Base-by-base conservation (phyloP, 2,113 vertebrate species). In the Seriola rivoliana region DNA sequence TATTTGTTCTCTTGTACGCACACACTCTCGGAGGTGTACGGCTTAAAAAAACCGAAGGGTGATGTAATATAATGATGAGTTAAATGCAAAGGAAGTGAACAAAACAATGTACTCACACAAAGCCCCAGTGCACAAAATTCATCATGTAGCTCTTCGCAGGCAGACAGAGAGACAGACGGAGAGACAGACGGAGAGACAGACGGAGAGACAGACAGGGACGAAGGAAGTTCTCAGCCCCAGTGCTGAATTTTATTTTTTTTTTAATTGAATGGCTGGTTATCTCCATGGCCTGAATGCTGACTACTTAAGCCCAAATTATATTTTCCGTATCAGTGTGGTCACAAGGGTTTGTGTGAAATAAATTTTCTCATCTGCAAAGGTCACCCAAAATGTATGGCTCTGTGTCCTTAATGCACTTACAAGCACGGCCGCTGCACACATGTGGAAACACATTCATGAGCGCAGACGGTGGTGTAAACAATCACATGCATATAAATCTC, bases 1-100 rank as follows among this genome's bases (percentile, higher is more conserved):
- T 84, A 80, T 94, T 90, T 89, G 81, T 91, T 90, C 87, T 81
- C 80, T 74, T 82, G 84, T 68, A 68, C 75, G 79, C 82, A 87
- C 71, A 82, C 71, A 81, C 75, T 40, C 77, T 32, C 77, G 21
- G 63, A 88, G 88, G 81, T 89, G 89, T 84, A 77, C 67, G 71
- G 90, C 79, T 29, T 29, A 91, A 69, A 48, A 85, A 85, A 59
- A 59, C 66, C 54, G 16, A 64, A 44, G 54, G 21, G 32, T 12
- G 60, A 44, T 72, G 75, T 52, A 69, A 58, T 70, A 73, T 70
- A 76, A 83, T 77, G 83, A 80, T 68, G 67, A 86, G 66, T 81
- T 74, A 85, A 88, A 85, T 58, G 62, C 64, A 71, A 19, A 29
- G 23, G n/a, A 78, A 62, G 59, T 34, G 55, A 19, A 76, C 34